Evolutionary conservation across 2,113 vertebrate genomes (phyloP).

Genomic region (Oryzias melastigma): DNA sequence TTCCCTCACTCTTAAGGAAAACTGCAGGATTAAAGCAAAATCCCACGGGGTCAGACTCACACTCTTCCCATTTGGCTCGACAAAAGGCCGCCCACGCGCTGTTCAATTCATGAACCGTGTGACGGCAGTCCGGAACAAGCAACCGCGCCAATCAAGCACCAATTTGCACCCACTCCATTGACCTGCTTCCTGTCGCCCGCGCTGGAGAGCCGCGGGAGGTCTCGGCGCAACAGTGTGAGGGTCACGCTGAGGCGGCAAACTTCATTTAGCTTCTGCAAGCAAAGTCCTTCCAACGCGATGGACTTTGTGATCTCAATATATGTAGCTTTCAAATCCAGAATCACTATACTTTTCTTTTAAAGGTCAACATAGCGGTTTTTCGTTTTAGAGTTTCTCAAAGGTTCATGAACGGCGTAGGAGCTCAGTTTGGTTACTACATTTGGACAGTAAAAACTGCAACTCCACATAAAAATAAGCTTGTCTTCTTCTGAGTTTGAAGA

Average conservation of each 20-base stretch:
- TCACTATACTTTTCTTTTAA: too few species aligned
- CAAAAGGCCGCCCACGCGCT: conserved; percentile 36
- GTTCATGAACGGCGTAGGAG: too few species aligned
- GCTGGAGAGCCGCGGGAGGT: neutral
- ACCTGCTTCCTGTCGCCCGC: conserved; percentile 38
- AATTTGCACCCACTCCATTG: conserved; percentile 54
- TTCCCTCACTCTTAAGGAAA: neutral
- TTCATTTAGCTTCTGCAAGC: neutral
- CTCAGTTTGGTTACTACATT: too few species aligned
- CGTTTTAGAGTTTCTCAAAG: too few species aligned
- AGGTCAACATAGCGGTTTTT: too few species aligned
- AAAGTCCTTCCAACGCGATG: neutral
- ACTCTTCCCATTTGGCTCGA: neutral
- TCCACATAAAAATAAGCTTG: too few species aligned
- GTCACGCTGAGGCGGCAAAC: neutral
- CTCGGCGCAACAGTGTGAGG: conserved; percentile 10
- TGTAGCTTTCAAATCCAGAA: neutral
- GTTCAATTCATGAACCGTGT: conserved; percentile 47
- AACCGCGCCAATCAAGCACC: conserved; percentile 53
- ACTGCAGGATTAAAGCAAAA: conserved; percentile 14
- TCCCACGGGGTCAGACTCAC: conserved; percentile 15
- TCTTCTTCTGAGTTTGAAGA: too few species aligned
- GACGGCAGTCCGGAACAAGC: conserved; percentile 32
- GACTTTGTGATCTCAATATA: neutral
- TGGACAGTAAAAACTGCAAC: too few species aligned